A percentile compares a stretch with the other conserved stretches of the same genome.
Conservation (phyloP, 2,113 vertebrate species). For the Thryonomys swinderianus region DNA sequence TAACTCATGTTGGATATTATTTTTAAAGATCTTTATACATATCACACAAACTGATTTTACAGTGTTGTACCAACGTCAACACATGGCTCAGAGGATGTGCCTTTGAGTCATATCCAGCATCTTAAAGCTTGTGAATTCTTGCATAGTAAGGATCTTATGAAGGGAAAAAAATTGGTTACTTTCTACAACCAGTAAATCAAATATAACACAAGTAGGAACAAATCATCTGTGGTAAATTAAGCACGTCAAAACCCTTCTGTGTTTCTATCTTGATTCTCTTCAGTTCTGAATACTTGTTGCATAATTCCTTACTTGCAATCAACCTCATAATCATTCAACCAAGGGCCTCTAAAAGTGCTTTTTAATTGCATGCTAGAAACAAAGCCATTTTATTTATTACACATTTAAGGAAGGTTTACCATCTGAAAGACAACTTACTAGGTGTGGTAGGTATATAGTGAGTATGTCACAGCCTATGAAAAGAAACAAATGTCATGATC, state of each 20-base stretch:
- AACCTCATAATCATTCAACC: neutral
- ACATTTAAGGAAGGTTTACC: neutral
- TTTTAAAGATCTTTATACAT: neutral
- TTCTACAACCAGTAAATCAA: neutral
- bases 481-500: neutral
- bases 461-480: neutral
- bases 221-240: neutral
- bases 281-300: neutral
- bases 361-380: neutral
- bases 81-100: neutral
- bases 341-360: neutral
- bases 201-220: neutral
- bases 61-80: neutral
- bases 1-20: constrained; percentile 53
- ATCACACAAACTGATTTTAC: constrained; percentile 37
- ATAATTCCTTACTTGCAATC: neutral
- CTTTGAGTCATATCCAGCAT: neutral
- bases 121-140: neutral
- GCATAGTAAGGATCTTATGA: neutral
- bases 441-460: neutral
- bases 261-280: neutral
- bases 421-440: neutral
- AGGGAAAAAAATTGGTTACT: neutral
- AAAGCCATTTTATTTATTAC: neutral
- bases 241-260: neutral